Evolutionary conservation across 1,140 invertebrate species (phyloP), one percentile per base, ranked within the genome.

Genomic region (Physella acuta): DNA sequence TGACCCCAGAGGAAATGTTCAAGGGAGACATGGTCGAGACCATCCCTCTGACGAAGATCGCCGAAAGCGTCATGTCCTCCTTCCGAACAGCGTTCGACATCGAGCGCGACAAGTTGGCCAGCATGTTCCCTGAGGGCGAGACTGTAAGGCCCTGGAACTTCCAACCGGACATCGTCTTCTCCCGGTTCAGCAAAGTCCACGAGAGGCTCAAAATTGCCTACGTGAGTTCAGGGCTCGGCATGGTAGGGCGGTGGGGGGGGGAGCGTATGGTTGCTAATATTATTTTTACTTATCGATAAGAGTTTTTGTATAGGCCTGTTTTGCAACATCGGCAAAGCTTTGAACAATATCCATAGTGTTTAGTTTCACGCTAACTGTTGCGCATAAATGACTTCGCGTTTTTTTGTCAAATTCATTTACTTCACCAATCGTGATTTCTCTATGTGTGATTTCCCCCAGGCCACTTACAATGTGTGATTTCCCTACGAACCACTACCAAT

Each of bases 1-100:
- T 96, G 72, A 93, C 95, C 81, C 92, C 94, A 5, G 89, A 90
- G 3, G 92, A 94, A 0, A 89, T 97, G 70, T 95, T 97, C 80
- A 84, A 87, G 75, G 81, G 85, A 66, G 86, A 86, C 68, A 71
- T 79, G 28, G 84, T 83, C 68, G 86, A 87, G 72, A 79, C 77
- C 8, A 91, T 95, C 79, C 92, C 91, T 77, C 94, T 95, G 77
- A 92, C 95, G 5, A 91, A 94, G 75, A 93, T 94, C 86, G 92
- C 93, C 8, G 89, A 91, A 75, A 90, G 91, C 80, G 88, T 94
- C 0, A 89, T 91, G 72, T 83, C 91, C 33, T 91, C 90, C 20
- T 90, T 92, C 79, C 88, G 89, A 80, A 88, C 83, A 85, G 89
- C 72, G 78, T 88, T 83, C 78, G 84, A 84, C 79, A 88, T 90